A percentile compares a stretch with the other conserved stretches of the same genome.
phyloP scores from a whole-genome alignment of 23 tunicate genomes.

The Trididemnum nubilum region DNA sequence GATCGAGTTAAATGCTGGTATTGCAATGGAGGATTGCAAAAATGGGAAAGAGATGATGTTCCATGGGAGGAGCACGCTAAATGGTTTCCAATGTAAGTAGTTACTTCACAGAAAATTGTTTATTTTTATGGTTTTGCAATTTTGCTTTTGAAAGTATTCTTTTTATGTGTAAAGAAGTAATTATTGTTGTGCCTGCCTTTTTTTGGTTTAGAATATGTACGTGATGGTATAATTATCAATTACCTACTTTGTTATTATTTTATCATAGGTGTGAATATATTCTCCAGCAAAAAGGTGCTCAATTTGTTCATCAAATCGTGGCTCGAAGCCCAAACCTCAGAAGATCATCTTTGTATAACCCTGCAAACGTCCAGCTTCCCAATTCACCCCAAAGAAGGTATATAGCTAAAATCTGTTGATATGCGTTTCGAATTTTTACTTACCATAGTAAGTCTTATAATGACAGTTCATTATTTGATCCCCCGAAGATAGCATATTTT shows the following conservation, averaged over 20 bases:
- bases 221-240: background rate
- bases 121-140: too few relatives aligned
- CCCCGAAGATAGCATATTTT: too few relatives aligned
- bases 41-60: conserved; percentile 42
- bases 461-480: too few relatives aligned
- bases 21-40: conserved; percentile 62
- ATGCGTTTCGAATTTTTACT: too few relatives aligned
- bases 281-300: conserved; percentile 25
- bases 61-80: conserved; percentile 62
- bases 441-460: too few relatives aligned
- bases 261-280: conserved; percentile 33
- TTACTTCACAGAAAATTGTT: background rate
- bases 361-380: background rate
- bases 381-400: too few relatives aligned
- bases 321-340: conserved; percentile 17
- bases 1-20: conserved; percentile 62
- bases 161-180: too few relatives aligned
- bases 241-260: background rate
- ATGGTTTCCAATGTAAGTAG: conserved; percentile 61
- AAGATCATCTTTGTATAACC: conserved; percentile 24
- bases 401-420: too few relatives aligned
- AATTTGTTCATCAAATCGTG: conserved; percentile 28
- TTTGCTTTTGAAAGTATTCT: too few relatives aligned
- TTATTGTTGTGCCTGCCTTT: background rate
- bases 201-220: background rate